Conservation (phyloP, 1,140 invertebrate species). For the Zaprionus ornatus region DNA sequence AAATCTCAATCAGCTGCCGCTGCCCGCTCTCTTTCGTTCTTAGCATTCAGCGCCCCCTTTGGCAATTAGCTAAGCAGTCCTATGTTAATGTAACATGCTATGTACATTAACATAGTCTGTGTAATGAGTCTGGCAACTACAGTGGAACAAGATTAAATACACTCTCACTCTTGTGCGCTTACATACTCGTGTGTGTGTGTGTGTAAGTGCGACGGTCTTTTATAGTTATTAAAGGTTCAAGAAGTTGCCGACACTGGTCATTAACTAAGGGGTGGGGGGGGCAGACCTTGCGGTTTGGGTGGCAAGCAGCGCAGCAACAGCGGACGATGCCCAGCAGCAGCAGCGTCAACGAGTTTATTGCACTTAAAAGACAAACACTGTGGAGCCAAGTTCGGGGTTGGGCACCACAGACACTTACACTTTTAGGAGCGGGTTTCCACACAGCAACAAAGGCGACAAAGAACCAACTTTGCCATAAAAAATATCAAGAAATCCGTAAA, state of each 20-base stretch:
- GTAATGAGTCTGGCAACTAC: slow-evolving; percentile 24
- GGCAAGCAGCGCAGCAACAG: slow-evolving; percentile 15
- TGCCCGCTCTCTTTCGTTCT: slow-evolving; percentile 3
- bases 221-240: slow-evolving; percentile 39
- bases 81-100: slow-evolving; percentile 5
- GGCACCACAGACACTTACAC: slow-evolving; percentile 61
- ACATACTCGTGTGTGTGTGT: not conserved
- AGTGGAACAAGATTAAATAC: slow-evolving; percentile 9
- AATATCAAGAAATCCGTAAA: slow-evolving; percentile 48
- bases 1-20: slow-evolving; percentile 31
- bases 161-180: slow-evolving; percentile 20
- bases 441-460: slow-evolving; percentile 68
- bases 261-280: slow-evolving; percentile 35
- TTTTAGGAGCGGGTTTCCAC: slow-evolving; percentile 48
- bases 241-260: slow-evolving; percentile 56
- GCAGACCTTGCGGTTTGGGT: slow-evolving; percentile 29
- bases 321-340: not conserved
- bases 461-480: slow-evolving; percentile 57
- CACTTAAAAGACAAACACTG: slow-evolving; percentile 70
- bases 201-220: not conserved
- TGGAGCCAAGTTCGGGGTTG: slow-evolving; percentile 31
- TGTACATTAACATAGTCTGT: slow-evolving; percentile 6
- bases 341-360: slow-evolving; percentile 70
- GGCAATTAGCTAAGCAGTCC: not conserved
- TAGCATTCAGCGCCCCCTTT: slow-evolving; percentile 14